These are phyloP conservation scores for Drosophila repletoides DNA, from an alignment of 1,140 invertebrate species.

Conservation along the genomic window DNA sequence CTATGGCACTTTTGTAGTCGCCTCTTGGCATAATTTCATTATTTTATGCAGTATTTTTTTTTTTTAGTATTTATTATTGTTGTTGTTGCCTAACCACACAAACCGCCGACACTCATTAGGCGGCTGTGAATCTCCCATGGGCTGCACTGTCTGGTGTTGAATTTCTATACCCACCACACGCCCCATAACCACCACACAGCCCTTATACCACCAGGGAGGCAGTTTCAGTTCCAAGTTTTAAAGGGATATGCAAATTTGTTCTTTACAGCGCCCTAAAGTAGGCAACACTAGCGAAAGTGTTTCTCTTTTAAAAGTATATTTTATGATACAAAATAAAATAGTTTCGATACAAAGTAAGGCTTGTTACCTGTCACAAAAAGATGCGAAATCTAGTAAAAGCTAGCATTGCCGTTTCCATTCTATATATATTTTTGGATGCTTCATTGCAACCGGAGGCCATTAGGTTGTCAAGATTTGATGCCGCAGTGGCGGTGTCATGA, in stretches of 20 bases:
- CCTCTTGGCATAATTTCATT: conserved; percentile 63
- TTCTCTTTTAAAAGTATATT: not conserved
- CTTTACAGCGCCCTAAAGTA: not conserved
- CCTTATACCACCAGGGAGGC: not conserved
- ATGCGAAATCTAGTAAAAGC: too few relatives aligned
- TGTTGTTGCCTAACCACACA: conserved; percentile 31
- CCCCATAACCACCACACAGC: not conserved
- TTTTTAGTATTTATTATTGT: not conserved
- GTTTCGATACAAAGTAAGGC: not conserved
- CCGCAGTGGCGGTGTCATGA: conserved; percentile 43
- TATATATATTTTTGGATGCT: conserved; percentile 25
- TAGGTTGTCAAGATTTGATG: conserved; percentile 68
- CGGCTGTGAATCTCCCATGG: conserved; percentile 32
- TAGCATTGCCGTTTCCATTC: too few relatives aligned
- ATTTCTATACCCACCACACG: conserved; percentile 3
- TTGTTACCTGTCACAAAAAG: not conserved
- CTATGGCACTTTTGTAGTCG: conserved; percentile 17
- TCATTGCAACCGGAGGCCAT: conserved; percentile 49
- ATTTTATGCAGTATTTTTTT: conserved; percentile 52
- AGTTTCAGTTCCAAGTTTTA: conserved; percentile 20
- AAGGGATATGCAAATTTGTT: conserved; percentile 7
- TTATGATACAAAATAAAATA: not conserved
- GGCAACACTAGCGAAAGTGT: too few relatives aligned
- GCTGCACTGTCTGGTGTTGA: conserved; percentile 36
- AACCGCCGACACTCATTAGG: conserved; percentile 74